Percentiles rank a stretch among this genome's conserved stretches.
These are phyloP conservation scores for Platygyra sinensis DNA, from an alignment of 64 coral and sea anemone species.

Conservation along the genomic window DNA sequence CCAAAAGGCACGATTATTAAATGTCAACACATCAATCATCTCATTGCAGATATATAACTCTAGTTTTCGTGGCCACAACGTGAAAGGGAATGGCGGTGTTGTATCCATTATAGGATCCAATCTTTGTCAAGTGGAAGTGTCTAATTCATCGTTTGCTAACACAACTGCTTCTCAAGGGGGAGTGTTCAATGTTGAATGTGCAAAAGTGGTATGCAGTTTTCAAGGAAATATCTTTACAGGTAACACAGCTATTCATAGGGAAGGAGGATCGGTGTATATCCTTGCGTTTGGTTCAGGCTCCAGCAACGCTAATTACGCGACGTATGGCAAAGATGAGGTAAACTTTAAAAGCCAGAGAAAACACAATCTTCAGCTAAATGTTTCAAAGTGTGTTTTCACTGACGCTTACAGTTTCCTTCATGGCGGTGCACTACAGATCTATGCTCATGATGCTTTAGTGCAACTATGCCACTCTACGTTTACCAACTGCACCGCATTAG, in stretches of 20 bases:
- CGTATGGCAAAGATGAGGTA: too few relatives aligned
- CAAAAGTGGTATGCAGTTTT: background rate
- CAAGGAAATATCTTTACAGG: background rate
- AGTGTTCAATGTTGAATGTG: background rate
- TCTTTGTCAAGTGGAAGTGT: background rate
- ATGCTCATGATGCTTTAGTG: too few relatives aligned
- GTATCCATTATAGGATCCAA: background rate
- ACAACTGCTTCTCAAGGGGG: background rate
- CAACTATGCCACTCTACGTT: too few relatives aligned
- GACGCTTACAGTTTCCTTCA: too few relatives aligned
- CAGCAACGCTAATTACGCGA: too few relatives aligned
- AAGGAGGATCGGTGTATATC: background rate
- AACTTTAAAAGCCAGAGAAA: too few relatives aligned
- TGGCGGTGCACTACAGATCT: too few relatives aligned
- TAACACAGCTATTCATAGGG: background rate
- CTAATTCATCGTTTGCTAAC: background rate
- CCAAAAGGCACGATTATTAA: conserved; percentile 11
- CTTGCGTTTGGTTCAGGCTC: too few relatives aligned
- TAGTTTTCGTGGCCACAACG: conserved; percentile 25
- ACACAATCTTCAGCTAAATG: too few relatives aligned
- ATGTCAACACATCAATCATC: background rate
- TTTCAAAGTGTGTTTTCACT: too few relatives aligned
- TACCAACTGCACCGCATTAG: too few relatives aligned
- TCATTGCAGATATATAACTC: conserved; percentile 33
- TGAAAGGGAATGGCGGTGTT: background rate